Conservation (phyloP, 2,113 vertebrate genomes). For the Cochlearius cochlearius region DNA sequence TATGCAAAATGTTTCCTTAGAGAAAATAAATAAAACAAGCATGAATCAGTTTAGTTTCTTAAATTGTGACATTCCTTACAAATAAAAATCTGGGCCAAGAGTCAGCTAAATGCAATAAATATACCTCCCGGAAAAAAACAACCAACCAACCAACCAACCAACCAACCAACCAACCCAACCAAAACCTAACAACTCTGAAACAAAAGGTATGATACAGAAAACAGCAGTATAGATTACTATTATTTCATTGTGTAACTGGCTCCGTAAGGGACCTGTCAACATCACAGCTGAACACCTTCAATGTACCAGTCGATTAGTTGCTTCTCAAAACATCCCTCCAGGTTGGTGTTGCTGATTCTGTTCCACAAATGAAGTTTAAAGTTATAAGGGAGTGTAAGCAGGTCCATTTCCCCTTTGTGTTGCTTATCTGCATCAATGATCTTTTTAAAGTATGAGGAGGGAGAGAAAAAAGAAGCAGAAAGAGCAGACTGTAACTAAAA, state of each 20-base stretch:
- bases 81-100: background rate
- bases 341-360: background rate
- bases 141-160: too few relatives aligned
- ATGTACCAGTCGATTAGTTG: background rate
- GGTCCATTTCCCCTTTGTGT: background rate
- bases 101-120: background rate
- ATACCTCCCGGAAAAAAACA: background rate
- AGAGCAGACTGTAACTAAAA: background rate
- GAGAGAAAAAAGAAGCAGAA: background rate
- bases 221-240: background rate
- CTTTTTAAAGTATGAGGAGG: background rate
- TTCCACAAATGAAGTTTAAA: background rate
- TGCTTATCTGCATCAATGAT: background rate
- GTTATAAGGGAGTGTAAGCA: background rate
- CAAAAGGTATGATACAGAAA: background rate
- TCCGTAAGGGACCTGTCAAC: background rate
- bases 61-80: background rate
- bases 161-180: background rate
- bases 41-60: background rate
- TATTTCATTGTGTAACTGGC: background rate
- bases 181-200: background rate
- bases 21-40: slow-evolving; percentile 29
- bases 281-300: background rate
- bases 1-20: slow-evolving; percentile 23
- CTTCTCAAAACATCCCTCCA: background rate